A percentile compares a stretch with the other conserved stretches of the same genome.
Evolutionary conservation across 2,797 vertebrate species (phyloP).

Genomic region (Echiichthys vipera): DNA sequence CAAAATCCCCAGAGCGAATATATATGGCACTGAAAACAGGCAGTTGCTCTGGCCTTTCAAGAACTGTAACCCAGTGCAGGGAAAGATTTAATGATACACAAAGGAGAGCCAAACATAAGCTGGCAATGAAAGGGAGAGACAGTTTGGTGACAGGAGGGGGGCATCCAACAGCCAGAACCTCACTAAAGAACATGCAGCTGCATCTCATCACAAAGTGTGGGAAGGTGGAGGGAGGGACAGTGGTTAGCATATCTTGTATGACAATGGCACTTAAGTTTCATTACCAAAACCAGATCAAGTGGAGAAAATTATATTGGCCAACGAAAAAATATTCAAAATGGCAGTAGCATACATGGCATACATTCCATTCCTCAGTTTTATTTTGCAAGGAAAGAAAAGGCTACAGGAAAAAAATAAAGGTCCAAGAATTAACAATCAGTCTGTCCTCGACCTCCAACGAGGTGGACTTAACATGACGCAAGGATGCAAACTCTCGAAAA

Average conservation of each 20-base stretch:
- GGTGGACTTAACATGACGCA: neutral
- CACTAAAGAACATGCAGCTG: constrained; percentile 38
- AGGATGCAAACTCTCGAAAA: too few species aligned
- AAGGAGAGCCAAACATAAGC: constrained; percentile 37
- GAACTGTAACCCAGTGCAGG: constrained; percentile 7
- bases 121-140: constrained; percentile 31
- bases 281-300: neutral
- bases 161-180: constrained; percentile 28
- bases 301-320: neutral
- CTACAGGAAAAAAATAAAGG: too few species aligned
- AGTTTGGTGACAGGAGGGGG: constrained; percentile 24
- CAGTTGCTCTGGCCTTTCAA: constrained; percentile 17
- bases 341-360: too few species aligned
- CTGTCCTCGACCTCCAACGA: neutral
- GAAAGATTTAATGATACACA: constrained; percentile 28
- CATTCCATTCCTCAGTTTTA: neutral
- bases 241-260: neutral
- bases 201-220: neutral
- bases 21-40: constrained; percentile 21
- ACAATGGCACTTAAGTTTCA: too few species aligned
- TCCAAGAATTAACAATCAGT: neutral
- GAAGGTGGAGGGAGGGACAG: neutral
- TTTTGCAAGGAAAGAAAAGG: neutral
- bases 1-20: constrained; percentile 17
- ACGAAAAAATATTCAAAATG: too few species aligned